Evolutionary conservation across 2,888 invertebrate species (phyloP), one percentile per base, ranked within the genome.

Genomic region (Habroteleia sp.): DNA sequence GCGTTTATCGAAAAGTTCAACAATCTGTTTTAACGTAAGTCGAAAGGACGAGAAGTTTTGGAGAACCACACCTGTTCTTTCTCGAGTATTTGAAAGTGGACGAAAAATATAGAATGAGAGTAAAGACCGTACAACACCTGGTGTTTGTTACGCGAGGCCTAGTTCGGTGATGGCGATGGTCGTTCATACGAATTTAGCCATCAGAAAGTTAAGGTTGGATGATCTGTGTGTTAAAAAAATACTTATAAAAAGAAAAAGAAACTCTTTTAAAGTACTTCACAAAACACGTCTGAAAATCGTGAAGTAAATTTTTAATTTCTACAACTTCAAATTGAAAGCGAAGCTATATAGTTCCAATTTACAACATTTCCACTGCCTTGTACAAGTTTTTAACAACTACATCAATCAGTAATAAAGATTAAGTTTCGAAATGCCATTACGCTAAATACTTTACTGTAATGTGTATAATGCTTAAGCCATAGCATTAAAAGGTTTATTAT

Each of bases 11-110:
- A 54, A 71, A 75, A 71, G 60, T 75, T 71, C 37, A 71, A 75
- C 71, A 71, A 75, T 75, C 71, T 71, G 71, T 71, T 75, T 66
- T 71, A 75, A 54, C 66, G 71, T 66, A 71, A 71, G 71, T 66
- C 52, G 71, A 46, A 69, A 71, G 60, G 69, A 48, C 71, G 42
- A 65, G 54, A 75, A 75, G 71, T 71, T 75, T 54, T 52, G 41
- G 44, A 65, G 69, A 54, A 54, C 60, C 65, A 65, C 75, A 75
- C 65, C 75, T 71, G 69, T 69, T 75, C 75, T 65, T 75, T 60
- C 69, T 63, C 54, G 52, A 52, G 23, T 60, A 44, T 71, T 65
- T 31, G 60, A 58, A 39, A 63, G 52, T 33, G 33, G 39, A 62
- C 68, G 58, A 44, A 69, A 69, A 60, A 65, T 71, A 60, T 54